phyloP scores from a whole-genome alignment of 2,888 invertebrate species.

The Allygus modestus region DNA sequence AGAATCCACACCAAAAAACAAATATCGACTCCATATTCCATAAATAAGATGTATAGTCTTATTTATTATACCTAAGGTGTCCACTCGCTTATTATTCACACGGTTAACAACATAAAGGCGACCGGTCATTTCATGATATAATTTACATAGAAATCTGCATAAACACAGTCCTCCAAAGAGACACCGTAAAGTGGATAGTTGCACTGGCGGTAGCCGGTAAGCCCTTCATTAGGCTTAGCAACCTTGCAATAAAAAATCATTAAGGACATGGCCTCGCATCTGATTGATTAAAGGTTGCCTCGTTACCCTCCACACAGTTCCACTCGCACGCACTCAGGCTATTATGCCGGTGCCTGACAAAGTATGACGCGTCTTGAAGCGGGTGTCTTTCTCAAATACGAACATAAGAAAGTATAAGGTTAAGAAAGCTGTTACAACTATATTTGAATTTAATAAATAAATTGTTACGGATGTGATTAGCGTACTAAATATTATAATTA shows the following conservation, averaged over 20 bases:
- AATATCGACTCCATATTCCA: too few relatives aligned
- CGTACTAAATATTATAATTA: too few relatives aligned
- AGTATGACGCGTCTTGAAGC: too few relatives aligned
- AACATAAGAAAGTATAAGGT: too few relatives aligned
- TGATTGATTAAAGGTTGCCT: slow-evolving; percentile 47
- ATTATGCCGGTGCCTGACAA: background rate
- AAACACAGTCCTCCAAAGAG: slow-evolving; percentile 25
- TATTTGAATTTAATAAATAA: too few relatives aligned
- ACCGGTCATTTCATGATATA: background rate
- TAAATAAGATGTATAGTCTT: too few relatives aligned
- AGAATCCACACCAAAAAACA: too few relatives aligned
- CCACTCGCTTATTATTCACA: too few relatives aligned
- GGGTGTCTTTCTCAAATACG: too few relatives aligned
- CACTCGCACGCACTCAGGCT: background rate
- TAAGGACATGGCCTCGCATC: slow-evolving; percentile 51
- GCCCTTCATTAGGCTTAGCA: slow-evolving; percentile 34
- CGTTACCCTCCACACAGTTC: background rate
- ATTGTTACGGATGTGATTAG: too few relatives aligned
- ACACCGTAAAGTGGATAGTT: slow-evolving; percentile 9
- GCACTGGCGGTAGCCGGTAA: slow-evolving; percentile 1
- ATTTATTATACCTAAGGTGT: too few relatives aligned
- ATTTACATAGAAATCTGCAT: slow-evolving; percentile 41
- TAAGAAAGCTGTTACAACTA: too few relatives aligned
- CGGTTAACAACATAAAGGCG: slow-evolving; percentile 11
- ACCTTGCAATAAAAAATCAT: slow-evolving; percentile 57